These are phyloP conservation scores for Apodemia zela DNA, from an alignment of 2,888 invertebrate species.

Conservation along the genomic window DNA sequence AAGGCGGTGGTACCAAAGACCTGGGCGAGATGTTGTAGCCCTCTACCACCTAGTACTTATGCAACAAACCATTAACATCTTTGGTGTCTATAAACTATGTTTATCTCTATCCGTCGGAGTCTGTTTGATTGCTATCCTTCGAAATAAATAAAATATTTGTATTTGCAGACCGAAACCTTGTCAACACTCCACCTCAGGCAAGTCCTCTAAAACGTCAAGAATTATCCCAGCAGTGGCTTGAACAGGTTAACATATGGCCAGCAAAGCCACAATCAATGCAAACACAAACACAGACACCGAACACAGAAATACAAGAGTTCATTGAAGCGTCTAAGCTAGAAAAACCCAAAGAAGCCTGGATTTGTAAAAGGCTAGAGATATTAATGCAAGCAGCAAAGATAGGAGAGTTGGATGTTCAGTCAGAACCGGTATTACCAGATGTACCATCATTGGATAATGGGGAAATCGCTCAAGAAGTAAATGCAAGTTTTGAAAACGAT, in stretches of 20 bases:
- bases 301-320: no score
- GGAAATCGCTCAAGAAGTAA: not conserved
- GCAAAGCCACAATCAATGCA: not conserved
- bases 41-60: no score
- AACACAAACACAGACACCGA: not conserved
- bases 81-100: no score
- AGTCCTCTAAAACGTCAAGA: constrained; percentile 7
- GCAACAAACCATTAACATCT: no score
- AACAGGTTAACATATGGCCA: constrained; percentile 30
- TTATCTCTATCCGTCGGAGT: no score
- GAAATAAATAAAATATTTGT: not conserved
- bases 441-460: not conserved
- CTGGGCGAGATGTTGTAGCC: no score
- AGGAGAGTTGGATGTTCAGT: not conserved
- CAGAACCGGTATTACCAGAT: not conserved
- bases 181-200: not conserved
- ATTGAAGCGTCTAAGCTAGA: not conserved
- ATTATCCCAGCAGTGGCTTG: constrained; percentile 26
- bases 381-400: constrained; percentile 23
- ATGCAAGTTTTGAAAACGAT: not conserved
- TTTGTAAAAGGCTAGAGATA: constrained; percentile 20
- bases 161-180: constrained; percentile 18
- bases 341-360: constrained; percentile 13
- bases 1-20: no score
- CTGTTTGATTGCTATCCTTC: no score